Base-by-base conservation (phyloP, 1,140 invertebrate species). In the Pseudomyrmex sp. region DNA sequence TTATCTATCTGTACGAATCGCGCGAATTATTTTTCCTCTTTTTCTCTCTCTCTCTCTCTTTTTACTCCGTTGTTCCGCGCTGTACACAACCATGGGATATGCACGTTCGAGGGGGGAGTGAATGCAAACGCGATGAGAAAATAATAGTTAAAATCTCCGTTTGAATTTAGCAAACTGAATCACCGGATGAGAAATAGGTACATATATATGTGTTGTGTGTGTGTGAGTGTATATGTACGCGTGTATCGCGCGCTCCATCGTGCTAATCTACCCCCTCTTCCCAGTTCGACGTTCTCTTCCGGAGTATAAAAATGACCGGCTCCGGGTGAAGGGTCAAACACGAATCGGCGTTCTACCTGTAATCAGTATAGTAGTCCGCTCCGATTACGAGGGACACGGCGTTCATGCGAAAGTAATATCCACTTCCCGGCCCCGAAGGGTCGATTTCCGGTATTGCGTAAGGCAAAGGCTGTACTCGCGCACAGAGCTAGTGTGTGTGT, bases 401-500 rank as follows among this genome's bases (percentile, higher is more conserved):
- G 65, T 76, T 88, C 86, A 77, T 83, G 80, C 80, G 76, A 83
- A 69, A 82, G 84, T 88, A 86, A 88, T 86, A 79, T 76, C 72
- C 70, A 74, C 76, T 84, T 89, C 77, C 86, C 82, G 50, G 52
- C 56, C 58, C 79, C 65, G 70, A n/a, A 77, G 65, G 74, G 82
- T 88, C 59, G 84, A 89, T 89, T 88, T 88, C 88, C 87, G 87
- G 87, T 74, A 72, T 89, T 86, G 74, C 88, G 76, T 85, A 84
- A 88, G 76, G 18, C 26, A 52, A 79, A 69, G 69, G 58, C 70
- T 80, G 66, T 79, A 59, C 59, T 35, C 80, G 75, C 80, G 75
- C 86, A 69, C 59, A 59, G 50, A 82, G 61, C 4, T 35, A 82
- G 84, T 74, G 70, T 84, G 85, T 46, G 76, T 44, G 26, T 44